These are phyloP conservation scores for Camponotus fellah DNA, from an alignment of 2,888 invertebrate species.

Conservation along the genomic window DNA sequence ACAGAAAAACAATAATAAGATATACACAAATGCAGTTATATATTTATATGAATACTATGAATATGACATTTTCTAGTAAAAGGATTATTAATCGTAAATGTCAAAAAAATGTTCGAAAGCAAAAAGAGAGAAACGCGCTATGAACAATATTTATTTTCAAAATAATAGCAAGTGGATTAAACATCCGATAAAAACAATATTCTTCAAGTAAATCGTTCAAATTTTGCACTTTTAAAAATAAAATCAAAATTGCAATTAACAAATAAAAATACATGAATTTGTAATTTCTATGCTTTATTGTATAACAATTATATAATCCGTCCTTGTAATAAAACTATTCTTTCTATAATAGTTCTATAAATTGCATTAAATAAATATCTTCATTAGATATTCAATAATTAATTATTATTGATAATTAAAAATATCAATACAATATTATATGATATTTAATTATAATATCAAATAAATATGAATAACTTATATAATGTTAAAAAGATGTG, in stretches of 20 bases:
- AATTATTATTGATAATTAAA: background rate
- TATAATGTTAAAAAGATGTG: background rate
- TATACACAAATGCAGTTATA: background rate
- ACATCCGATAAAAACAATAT: background rate
- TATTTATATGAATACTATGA: background rate
- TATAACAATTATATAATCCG: background rate
- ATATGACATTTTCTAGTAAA: slow-evolving; percentile 27
- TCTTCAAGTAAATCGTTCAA: background rate
- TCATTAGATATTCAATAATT: background rate
- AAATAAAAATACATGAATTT: background rate
- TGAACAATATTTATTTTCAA: slow-evolving; percentile 9
- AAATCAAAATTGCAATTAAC: slow-evolving; percentile 8
- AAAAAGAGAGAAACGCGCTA: slow-evolving; percentile 13
- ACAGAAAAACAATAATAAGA: slow-evolving; percentile 19
- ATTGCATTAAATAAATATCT: background rate
- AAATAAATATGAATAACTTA: background rate
- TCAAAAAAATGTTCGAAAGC: slow-evolving; percentile 17
- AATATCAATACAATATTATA: background rate
- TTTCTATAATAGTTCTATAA: background rate
- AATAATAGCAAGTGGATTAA: slow-evolving; percentile 8
- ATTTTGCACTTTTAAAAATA: background rate
- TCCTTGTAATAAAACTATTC: background rate
- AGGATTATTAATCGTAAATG: slow-evolving; percentile 35
- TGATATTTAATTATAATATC: background rate
- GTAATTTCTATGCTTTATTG: background rate